Conservation (phyloP, 1,140 invertebrate genomes). For the Pseudobourletiella spinata region DNA sequence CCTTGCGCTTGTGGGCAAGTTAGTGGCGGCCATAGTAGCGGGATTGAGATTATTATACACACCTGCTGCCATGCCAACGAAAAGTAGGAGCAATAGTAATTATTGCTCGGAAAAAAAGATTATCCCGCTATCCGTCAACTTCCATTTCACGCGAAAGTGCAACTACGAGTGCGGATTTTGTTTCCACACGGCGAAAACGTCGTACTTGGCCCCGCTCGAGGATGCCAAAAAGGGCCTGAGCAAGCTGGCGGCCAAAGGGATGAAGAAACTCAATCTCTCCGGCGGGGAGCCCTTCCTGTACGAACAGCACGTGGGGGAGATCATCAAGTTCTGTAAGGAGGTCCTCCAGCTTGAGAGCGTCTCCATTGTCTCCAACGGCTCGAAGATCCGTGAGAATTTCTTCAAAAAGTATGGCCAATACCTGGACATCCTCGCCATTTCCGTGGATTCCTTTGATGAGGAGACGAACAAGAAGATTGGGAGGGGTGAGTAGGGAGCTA, state of each 20-base stretch:
- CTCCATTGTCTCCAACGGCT: conserved; percentile 44
- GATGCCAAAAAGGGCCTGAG: conserved; percentile 41
- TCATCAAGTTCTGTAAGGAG: conserved; percentile 42
- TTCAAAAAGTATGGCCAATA: conserved; percentile 40
- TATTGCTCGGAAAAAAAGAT: background rate
- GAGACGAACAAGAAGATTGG: conserved; percentile 43
- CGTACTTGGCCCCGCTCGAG: conserved; percentile 40
- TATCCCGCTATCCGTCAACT: conserved; percentile 43
- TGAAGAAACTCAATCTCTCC: conserved; percentile 46
- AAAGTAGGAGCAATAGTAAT: background rate
- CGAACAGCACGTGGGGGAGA: conserved; percentile 40
- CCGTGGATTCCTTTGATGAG: conserved; percentile 44
- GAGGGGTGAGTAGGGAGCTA: conserved; percentile 36
- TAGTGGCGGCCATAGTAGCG: background rate
- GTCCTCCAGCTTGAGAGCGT: conserved; percentile 40
- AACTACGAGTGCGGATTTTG: conserved; percentile 45
- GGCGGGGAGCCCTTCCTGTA: conserved; percentile 43
- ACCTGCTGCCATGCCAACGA: background rate
- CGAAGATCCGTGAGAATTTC: conserved; percentile 41
- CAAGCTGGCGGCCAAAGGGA: conserved; percentile 40
- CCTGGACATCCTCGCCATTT: conserved; percentile 44
- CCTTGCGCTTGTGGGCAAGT: background rate
- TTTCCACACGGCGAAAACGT: conserved; percentile 45
- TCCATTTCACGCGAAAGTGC: conserved; percentile 43
- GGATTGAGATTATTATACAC: background rate